Evolutionary conservation across 2,113 vertebrate species (phyloP), one percentile per base, ranked within the genome.

Genomic region (Macaca mulatta): DNA sequence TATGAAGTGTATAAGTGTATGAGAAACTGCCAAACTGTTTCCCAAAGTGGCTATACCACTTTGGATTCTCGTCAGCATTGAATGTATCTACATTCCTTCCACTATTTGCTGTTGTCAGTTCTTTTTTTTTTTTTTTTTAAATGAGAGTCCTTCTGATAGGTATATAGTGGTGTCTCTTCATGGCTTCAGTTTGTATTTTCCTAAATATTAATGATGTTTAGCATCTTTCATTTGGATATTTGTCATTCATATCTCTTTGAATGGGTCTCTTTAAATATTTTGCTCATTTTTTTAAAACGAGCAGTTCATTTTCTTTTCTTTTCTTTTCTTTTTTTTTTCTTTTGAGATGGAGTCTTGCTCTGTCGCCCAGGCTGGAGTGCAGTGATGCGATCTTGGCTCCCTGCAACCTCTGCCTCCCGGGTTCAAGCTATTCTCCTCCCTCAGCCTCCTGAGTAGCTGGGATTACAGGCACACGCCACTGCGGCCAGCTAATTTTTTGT

Each of bases 261-360:
- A 43, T 77, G n/a, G 13, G 30, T 95, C 32, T 89, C 18, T 96
- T 72, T 94, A 96, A 77, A 89, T 69, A 30, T 91, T 80, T 70
- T 75, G 61, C 55, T 45, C 17, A 35, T 35, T 50, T 78, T 48
- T 35, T 50, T 32, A 32, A 35, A 72, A 40, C 11, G 8, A 38
- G n/a, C 38, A 18, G 70, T 72, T 72, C 35, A 72, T 64, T 82
- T 90, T 6, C 61, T 64, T 14, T 64, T 30, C 27, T 64, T 14
- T 64, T 30, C 27, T 59, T 61, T 64, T 30, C 12, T 30, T 61
- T 27, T 27, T 27, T 64, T 61, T 13, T 61, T 30, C 30, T 30
- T 64, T 30, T 64, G 12, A 64, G 61, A 30, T 5, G 11, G 61
- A 13, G 27, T 64, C 61, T 64, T 2, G 61, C 11, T 64, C 11